Percentiles rank a stretch among this genome's conserved stretches.
Evolutionary conservation across 2,888 invertebrate species (phyloP).

Genomic region (Andrena chrysosceles): DNA sequence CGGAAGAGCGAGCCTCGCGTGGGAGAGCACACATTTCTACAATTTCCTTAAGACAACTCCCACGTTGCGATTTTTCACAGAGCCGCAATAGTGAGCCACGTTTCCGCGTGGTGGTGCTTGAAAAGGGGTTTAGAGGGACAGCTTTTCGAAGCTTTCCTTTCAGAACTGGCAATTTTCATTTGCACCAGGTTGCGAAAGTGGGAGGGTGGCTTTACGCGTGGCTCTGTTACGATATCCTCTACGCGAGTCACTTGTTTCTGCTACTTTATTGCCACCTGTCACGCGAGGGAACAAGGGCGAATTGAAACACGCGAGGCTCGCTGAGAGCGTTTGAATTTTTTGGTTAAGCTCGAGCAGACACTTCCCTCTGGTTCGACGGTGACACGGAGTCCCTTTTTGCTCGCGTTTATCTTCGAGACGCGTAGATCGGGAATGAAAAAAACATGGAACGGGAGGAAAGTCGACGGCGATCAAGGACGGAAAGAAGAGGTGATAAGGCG

Average conservation of each 20-base stretch:
- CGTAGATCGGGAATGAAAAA: not conserved
- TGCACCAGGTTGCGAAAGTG: too few relatives aligned
- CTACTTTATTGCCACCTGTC: not conserved
- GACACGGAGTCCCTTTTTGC: not conserved
- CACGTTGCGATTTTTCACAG: not conserved
- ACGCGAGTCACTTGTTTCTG: constrained; percentile 9
- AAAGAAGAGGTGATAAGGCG: constrained; percentile 62
- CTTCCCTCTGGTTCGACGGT: not conserved
- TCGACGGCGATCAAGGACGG: constrained; percentile 44
- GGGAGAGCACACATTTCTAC: not conserved
- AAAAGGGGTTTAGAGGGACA: too few relatives aligned
- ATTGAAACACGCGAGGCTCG: constrained; percentile 2
- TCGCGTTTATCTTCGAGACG: not conserved
- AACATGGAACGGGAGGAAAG: not conserved
- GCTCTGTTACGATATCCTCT: too few relatives aligned
- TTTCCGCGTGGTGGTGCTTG: too few relatives aligned
- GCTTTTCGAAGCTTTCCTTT: too few relatives aligned
- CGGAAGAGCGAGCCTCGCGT: too few relatives aligned
- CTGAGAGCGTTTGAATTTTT: not conserved
- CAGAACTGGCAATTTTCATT: too few relatives aligned
- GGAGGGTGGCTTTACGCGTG: too few relatives aligned
- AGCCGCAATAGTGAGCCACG: too few relatives aligned
- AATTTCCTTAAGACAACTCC: constrained; percentile 1
- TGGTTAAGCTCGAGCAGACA: not conserved
- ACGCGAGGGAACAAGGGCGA: constrained; percentile 1